A percentile compares a stretch with the other conserved stretches of the same genome.
These are phyloP conservation scores for Mustela lutreola DNA, from an alignment of 2,113 vertebrate species.

Conservation along the genomic window DNA sequence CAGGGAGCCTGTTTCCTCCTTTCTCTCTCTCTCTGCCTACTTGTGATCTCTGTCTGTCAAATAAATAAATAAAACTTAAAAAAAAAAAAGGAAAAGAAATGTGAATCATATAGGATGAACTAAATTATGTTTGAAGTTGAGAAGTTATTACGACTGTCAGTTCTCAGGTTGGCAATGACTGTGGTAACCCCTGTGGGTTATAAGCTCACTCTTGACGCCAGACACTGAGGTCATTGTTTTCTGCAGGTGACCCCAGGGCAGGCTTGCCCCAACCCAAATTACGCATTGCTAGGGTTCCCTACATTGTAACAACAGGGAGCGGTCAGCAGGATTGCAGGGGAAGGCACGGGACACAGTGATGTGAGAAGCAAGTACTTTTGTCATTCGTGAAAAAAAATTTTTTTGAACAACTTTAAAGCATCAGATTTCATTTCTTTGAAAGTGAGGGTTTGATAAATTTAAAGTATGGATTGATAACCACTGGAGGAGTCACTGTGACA, in stretches of 20 bases:
- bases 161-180: background rate
- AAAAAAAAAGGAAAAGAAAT: background rate
- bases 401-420: background rate
- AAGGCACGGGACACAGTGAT: background rate
- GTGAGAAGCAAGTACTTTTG: background rate
- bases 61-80: too few species aligned
- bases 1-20: too few species aligned
- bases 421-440: background rate
- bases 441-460: background rate
- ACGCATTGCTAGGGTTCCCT: background rate
- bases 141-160: background rate
- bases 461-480: background rate
- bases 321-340: background rate
- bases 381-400: background rate
- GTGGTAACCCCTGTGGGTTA: background rate
- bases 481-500: background rate
- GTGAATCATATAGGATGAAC: background rate
- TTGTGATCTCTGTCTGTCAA: too few species aligned
- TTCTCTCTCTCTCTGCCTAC: too few species aligned
- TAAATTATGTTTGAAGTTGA: background rate
- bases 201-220: accelerated
- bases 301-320: background rate
- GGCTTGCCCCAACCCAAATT: background rate
- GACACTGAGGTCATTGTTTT: background rate
- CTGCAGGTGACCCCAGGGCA: background rate